Base-by-base conservation (phyloP, 2,888 invertebrate genomes). In the Megastigmus dorsalis region DNA sequence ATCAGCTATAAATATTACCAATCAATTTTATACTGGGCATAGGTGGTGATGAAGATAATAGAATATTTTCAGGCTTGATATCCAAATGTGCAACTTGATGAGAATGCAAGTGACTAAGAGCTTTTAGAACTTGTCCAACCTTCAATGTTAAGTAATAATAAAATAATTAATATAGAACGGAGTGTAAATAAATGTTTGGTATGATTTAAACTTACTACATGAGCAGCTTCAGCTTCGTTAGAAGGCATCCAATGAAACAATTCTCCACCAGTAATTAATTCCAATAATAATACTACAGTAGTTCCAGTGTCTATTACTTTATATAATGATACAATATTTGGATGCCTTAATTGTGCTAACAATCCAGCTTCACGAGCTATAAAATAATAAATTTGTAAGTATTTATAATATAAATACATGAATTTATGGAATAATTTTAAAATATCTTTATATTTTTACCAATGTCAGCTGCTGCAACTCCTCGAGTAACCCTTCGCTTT, bases 31-130 rank as follows among this genome's bases (percentile, higher is more conserved):
- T 90, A 72, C 84, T 80, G 84, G 90, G 82, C 90, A 89, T 83
- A 81, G 89, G 86, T 82, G 89, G 85, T 76, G 86, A 84, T 43
- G 86, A 87, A 43, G 89, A 88, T 60, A 92, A 84, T 86, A 93
- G 90, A 78, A 93, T 90, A 85, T 93, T 93, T 85, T 93, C 93
- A 59, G 93, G 93, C 89, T 93, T 93, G 75, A 93, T 90, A 85
- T 93, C 93, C 78, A 93, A 88, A 86, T 93, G 93, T 76, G 91
- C 92, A 77, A 93, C 91, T 82, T 90, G 89, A 80, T 89, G 89
- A 52, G 89, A 88, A 86, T 93, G 93, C 83, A 93, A 88, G 82
- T 93, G 92, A 80, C 89, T 87, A 41, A 93, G 87, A 20, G 92
- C 93, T 76, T 90, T 88, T 71, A 93, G 88, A 77, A 93, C 92